A percentile compares a stretch with the other conserved stretches of the same genome.
These are phyloP conservation scores for Scartelaos histophorus DNA, from an alignment of 2,113 vertebrate species.

Conservation along the genomic window DNA sequence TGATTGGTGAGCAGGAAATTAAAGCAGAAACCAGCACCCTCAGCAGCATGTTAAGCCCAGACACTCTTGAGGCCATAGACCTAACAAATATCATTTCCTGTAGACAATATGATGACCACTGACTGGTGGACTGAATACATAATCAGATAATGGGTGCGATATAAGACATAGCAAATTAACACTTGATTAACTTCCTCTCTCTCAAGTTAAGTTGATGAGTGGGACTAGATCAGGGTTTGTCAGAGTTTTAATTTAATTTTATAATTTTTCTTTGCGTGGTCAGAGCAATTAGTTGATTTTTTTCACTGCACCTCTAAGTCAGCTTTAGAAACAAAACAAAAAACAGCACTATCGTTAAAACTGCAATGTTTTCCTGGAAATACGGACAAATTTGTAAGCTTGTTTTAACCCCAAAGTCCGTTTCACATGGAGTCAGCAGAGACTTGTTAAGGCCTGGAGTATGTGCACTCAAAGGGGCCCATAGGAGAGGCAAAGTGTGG, in stretches of 20 bases:
- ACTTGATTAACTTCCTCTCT: background rate
- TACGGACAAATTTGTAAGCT: constrained; percentile 18
- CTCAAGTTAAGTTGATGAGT: too few species aligned
- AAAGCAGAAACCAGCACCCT: constrained; percentile 29
- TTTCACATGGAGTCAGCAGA: constrained; percentile 16
- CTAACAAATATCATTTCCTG: background rate
- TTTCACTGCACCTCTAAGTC: constrained; percentile 12
- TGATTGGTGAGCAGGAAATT: constrained; percentile 59
- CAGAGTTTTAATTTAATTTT: too few species aligned
- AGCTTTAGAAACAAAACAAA: constrained; percentile 6
- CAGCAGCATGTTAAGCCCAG: constrained; percentile 3
- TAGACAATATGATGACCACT: background rate
- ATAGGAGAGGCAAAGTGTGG: background rate
- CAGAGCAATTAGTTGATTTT: constrained; percentile 31
- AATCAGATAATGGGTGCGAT: background rate
- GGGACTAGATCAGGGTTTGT: too few species aligned
- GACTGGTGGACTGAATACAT: background rate
- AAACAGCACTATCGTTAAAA: constrained; percentile 26
- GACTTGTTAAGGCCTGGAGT: constrained; percentile 29
- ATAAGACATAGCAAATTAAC: background rate
- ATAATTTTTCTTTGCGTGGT: background rate
- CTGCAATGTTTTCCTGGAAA: constrained; percentile 29
- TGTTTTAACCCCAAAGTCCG: constrained; percentile 11
- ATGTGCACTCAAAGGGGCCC: constrained; percentile 11
- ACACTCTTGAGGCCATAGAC: constrained; percentile 6